Evolutionary conservation across 2,797 vertebrate species (phyloP), one percentile per base, ranked within the genome.

Genomic region (Cyprinella venusta): DNA sequence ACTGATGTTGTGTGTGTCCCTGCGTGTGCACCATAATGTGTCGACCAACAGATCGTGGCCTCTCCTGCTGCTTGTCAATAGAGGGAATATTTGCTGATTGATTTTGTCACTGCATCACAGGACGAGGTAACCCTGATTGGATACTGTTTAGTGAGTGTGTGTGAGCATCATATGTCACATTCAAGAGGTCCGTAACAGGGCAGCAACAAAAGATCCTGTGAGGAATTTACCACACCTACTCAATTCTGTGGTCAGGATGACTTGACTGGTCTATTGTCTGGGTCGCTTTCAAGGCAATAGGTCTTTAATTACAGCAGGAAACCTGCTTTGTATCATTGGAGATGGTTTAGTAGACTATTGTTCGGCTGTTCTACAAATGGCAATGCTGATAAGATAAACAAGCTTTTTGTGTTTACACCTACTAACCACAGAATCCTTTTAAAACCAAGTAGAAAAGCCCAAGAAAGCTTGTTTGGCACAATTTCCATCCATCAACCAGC

Each of bases 41-140:
- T 19, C 38, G 19, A 63, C 64, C 75, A 86, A 80, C 80, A 74
- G 86, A 68, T 69, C 76, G 8, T 72, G 69, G 82, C 86, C 86
- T 91, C 90, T 86, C 88, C 91, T 91, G 88, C 87, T 76, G 68
- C 30, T 88, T 93, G 92, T 93, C 94, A 94, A 94, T 95, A 91
- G 85, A 93, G 82, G 90, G 91, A 93, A 93, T 94, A 93, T 91
- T 86, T 76, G 70, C 87, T 94, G 93, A 96, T 94, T 94, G 93
- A 95, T 94, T 92, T 91, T 92, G 89, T 87, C 89, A 91, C 85
- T 38, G 79, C 78, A 64, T 91, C 90, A 87, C 90, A 86, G 84
- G 54, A 89, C 56, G 80, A 83, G 87, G 54, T 70, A 63, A 78
- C 91, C 91, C 88, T 76, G 40, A 76, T 80, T 80, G 71, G 80